Conservation (phyloP, 2,888 invertebrate genomes). For the Drosophila prostipennis region DNA sequence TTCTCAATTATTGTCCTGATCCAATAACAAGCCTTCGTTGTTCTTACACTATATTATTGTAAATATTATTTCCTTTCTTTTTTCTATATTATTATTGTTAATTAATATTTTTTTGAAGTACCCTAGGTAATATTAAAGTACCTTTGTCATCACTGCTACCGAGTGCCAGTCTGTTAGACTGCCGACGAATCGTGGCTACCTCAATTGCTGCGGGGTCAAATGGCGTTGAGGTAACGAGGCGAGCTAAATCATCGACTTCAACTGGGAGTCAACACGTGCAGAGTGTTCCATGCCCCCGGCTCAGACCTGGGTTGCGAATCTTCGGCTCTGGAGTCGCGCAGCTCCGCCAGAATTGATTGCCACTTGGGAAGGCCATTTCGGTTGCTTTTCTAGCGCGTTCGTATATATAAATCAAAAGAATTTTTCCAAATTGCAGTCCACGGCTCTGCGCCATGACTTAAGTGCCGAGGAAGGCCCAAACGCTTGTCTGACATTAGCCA, state of each 20-base stretch:
- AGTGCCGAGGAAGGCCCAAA: constrained; percentile 42
- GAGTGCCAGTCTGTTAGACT: constrained; percentile 18
- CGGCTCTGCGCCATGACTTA: constrained; percentile 31
- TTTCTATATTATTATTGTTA: background rate
- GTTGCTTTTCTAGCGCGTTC: constrained; percentile 34
- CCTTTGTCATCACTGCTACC: constrained; percentile 24
- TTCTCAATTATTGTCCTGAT: no score
- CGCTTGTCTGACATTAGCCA: constrained; percentile 57
- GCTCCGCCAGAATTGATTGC: constrained; percentile 67
- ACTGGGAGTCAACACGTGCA: constrained; percentile 50
- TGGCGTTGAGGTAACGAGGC: constrained; percentile 74
- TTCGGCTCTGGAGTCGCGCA: constrained; percentile 21
- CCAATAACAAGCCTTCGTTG: no score
- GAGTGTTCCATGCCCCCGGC: constrained; percentile 40
- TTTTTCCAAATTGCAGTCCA: constrained; percentile 56
- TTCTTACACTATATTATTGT: no score
- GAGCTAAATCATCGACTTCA: constrained; percentile 66
- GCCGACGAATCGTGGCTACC: constrained; percentile 70
- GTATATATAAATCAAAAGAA: constrained; percentile 65
- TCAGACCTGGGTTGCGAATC: constrained; percentile 19
- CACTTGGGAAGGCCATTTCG: constrained; percentile 72
- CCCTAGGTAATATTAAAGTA: constrained; percentile 1
- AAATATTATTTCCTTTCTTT: no score
- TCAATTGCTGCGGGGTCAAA: constrained; percentile 70
- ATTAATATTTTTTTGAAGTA: background rate